These are phyloP conservation scores for Salvelinus alpinus DNA, from an alignment of 2,113 vertebrate genomes.

Conservation along the genomic window DNA sequence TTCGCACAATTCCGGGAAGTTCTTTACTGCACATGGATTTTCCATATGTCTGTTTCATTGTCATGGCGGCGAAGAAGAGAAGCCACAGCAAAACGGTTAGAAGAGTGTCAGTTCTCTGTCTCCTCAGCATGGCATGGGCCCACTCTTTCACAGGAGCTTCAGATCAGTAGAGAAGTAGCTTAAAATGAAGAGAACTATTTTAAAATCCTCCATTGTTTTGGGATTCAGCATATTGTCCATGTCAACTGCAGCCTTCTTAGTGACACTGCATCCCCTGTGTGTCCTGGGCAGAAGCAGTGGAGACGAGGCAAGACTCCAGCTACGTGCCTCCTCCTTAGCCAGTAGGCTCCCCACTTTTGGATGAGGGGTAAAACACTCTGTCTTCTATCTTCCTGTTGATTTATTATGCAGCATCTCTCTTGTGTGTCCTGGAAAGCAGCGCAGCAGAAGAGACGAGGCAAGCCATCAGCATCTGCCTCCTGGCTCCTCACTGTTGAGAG, in stretches of 20 bases:
- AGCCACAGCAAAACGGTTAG: neutral
- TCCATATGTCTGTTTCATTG: neutral
- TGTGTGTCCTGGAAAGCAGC: too few relatives aligned
- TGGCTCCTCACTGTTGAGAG: too few relatives aligned
- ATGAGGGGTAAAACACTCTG: too few relatives aligned
- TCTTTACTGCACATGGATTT: neutral
- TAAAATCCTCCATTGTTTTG: neutral
- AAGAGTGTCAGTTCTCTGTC: neutral
- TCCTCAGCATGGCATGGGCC: neutral
- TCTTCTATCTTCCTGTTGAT: too few relatives aligned
- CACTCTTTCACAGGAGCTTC: neutral
- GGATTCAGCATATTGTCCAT: neutral
- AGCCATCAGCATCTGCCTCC: too few relatives aligned
- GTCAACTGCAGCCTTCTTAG: neutral
- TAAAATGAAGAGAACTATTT: neutral
- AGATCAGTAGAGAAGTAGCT: neutral
- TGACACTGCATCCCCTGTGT: neutral
- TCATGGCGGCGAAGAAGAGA: neutral
- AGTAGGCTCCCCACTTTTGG: too few relatives aligned
- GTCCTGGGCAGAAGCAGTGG: neutral
- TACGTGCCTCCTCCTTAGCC: too few relatives aligned
- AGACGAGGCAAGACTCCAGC: neutral
- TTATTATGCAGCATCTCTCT: too few relatives aligned
- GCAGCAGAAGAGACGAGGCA: too few relatives aligned
- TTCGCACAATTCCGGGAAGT: neutral